Percentiles rank a stretch among this genome's conserved stretches.
phyloP scores from a whole-genome alignment of 2,797 vertebrate genomes.

The Pangasius macronema region DNA sequence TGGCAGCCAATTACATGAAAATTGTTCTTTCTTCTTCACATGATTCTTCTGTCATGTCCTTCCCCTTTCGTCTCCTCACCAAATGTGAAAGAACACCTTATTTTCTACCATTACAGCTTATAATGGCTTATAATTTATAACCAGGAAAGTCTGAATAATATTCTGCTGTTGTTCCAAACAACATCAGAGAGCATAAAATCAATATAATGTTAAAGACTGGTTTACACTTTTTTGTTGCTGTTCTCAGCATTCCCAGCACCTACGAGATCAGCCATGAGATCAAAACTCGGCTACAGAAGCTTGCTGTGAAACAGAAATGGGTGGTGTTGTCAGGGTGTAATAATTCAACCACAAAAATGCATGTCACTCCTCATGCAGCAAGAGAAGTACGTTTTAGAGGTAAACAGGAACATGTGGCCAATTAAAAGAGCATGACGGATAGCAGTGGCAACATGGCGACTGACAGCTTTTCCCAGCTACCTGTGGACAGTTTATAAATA shows the following conservation, averaged over 20 bases:
- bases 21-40: conserved; percentile 65
- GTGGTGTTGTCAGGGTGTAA: conserved; percentile 16
- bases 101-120: conserved; percentile 55
- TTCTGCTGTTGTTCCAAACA: background rate
- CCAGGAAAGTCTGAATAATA: conserved; percentile 5
- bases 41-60: conserved; percentile 67
- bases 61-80: conserved; percentile 62
- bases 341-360: conserved; percentile 45
- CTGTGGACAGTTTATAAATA: conserved; percentile 53
- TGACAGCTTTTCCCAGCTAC: conserved; percentile 43
- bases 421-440: conserved; percentile 57
- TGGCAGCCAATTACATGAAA: conserved; percentile 70
- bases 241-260: background rate
- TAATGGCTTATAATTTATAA: conserved; percentile 44
- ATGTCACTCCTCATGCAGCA: conserved; percentile 36
- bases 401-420: conserved; percentile 55
- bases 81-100: conserved; percentile 45
- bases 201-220: conserved; percentile 19
- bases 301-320: conserved; percentile 13
- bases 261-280: background rate
- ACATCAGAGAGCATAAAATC: conserved; percentile 15
- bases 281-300: background rate
- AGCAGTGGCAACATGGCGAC: conserved; percentile 37
- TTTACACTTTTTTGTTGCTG: background rate
- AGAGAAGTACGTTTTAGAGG: conserved; percentile 47